Conservation (phyloP, 1,140 invertebrate genomes). For the Listronotus bonariensis region DNA sequence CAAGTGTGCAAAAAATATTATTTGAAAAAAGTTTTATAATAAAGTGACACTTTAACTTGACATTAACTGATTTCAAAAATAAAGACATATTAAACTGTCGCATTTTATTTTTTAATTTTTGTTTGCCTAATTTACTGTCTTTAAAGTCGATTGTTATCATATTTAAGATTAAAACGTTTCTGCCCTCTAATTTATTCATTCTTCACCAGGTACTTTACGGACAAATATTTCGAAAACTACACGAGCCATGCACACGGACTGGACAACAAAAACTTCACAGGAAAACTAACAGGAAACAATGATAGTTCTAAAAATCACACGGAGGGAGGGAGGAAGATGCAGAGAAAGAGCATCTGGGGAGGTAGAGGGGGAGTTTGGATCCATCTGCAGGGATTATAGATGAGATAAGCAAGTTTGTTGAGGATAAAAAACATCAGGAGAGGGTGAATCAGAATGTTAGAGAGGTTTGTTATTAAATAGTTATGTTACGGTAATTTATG, state of each 20-base stretch:
- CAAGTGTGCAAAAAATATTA: no score
- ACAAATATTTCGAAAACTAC: constrained; percentile 23
- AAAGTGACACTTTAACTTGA: no score
- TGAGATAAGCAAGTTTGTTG: constrained; percentile 38
- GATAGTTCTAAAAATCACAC: constrained; percentile 9
- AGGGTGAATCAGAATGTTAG: constrained; percentile 47
- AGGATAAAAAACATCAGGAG: constrained; percentile 45
- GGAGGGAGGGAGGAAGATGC: constrained; percentile 14
- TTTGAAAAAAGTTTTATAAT: no score
- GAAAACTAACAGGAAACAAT: background rate
- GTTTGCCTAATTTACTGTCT: no score
- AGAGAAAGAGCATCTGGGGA: constrained; percentile 37
- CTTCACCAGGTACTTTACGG: constrained; percentile 20
- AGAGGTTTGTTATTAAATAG: constrained; percentile 41
- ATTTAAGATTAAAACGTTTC: no score
- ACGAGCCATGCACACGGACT: constrained; percentile 17
- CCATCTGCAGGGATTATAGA: constrained; percentile 37
- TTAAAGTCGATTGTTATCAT: no score
- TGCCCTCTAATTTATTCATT: constrained; percentile 1
- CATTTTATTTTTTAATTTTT: no score
- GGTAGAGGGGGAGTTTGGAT: constrained; percentile 17
- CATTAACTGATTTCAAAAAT: no score
- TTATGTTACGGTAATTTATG: no score
- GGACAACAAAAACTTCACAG: constrained; percentile 10
- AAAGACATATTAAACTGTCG: no score